Evolutionary conservation across 2,113 vertebrate species (phyloP).

Genomic region (Ciconia stormi): DNA sequence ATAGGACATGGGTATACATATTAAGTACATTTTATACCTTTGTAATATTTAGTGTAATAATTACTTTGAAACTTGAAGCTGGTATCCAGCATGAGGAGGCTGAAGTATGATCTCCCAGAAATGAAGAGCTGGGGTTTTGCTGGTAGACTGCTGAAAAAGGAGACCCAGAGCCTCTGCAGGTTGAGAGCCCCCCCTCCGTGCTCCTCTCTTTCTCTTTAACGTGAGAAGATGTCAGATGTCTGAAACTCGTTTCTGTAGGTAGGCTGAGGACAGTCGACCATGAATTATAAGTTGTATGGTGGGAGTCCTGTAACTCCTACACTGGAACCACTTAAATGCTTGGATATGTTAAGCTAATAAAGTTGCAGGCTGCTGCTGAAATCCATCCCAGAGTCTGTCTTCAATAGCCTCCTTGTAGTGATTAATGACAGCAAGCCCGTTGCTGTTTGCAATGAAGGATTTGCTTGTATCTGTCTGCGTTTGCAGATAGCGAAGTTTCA

Average conservation of each 20-base stretch:
- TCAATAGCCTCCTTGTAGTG: constrained; percentile 56
- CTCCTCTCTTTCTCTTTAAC: background rate
- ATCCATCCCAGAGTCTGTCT: constrained; percentile 53
- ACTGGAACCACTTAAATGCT: constrained; percentile 34
- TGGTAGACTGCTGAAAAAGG: background rate
- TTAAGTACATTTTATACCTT: background rate
- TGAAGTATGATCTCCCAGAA: background rate
- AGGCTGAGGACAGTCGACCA: background rate
- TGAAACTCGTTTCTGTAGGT: background rate
- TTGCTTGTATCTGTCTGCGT: constrained; percentile 37
- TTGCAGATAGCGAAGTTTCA: constrained; percentile 40
- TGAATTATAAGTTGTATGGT: constrained; percentile 4
- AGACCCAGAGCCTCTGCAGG: background rate
- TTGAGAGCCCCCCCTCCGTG: rapidly evolving
- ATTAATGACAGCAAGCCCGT: constrained; percentile 41
- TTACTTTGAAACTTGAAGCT: background rate
- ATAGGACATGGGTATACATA: background rate
- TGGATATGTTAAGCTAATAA: constrained; percentile 53
- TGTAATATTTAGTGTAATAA: background rate
- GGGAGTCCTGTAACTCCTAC: constrained; percentile 17
- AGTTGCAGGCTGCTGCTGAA: constrained; percentile 49
- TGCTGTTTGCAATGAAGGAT: constrained; percentile 33
- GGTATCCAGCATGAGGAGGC: background rate
- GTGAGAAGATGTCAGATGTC: background rate
- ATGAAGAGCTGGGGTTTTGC: background rate